These are phyloP conservation scores for Gyps fulvus DNA, from an alignment of 2,113 vertebrate species.

Conservation along the genomic window DNA sequence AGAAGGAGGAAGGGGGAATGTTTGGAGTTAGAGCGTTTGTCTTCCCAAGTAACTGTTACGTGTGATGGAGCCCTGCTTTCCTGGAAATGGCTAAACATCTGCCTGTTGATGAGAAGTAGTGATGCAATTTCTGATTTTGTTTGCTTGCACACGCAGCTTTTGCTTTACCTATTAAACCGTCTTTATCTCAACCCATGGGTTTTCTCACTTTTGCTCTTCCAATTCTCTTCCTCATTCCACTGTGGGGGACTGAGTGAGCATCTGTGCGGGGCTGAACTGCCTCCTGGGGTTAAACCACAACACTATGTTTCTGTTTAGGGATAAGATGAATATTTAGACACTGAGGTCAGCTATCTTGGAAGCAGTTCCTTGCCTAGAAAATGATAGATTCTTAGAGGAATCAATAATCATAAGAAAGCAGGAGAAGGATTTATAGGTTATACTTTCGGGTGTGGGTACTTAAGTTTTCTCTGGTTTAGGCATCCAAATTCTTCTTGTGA, in stretches of 20 bases:
- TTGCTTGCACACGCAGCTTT: not conserved
- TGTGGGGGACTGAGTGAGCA: not conserved
- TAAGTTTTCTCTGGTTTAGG: not conserved
- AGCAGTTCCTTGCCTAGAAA: not conserved
- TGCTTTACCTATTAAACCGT: not conserved
- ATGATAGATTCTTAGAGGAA: not conserved
- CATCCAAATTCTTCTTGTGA: not conserved
- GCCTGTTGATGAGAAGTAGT: not conserved
- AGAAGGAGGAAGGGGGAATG: fast-evolving
- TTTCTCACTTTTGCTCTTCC: not conserved
- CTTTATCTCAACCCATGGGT: not conserved
- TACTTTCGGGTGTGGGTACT: not conserved
- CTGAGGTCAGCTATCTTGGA: not conserved
- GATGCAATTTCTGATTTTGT: not conserved
- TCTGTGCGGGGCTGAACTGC: not conserved
- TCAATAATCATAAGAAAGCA: not conserved
- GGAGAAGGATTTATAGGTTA: not conserved
- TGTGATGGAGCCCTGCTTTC: not conserved
- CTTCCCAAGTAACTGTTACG: not conserved
- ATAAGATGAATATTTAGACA: not conserved
- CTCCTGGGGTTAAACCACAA: not conserved
- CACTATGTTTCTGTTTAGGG: not conserved
- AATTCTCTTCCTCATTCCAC: not conserved
- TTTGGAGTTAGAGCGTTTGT: not conserved
- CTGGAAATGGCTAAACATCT: not conserved